A percentile compares a stretch with the other conserved stretches of the same genome.
Evolutionary conservation across 2,888 invertebrate genomes (phyloP).

Genomic region (Sympetrum striolatum): DNA sequence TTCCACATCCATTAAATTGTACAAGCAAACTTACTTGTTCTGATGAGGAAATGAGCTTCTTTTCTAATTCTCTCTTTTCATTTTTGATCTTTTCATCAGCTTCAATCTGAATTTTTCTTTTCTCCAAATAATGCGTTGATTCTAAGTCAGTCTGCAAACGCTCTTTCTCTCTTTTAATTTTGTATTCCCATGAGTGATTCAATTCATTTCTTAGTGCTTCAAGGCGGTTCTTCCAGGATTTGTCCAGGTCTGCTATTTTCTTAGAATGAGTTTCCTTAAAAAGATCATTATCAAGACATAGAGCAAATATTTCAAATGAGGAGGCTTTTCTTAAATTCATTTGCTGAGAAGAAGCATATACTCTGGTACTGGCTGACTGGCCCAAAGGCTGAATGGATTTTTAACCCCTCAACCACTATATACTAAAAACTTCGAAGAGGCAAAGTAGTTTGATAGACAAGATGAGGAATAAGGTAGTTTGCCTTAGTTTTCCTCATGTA

Average conservation of each 20-base stretch:
- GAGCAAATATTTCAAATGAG: too few species aligned
- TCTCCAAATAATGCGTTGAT: conserved; percentile 68
- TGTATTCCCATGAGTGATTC: conserved; percentile 65
- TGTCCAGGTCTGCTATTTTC: conserved; percentile 51
- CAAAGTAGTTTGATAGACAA: too few species aligned
- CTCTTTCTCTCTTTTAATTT: conserved; percentile 68
- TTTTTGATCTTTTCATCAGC: conserved; percentile 53
- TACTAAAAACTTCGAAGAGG: too few species aligned
- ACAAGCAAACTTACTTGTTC: background rate
- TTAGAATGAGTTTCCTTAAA: conserved; percentile 51
- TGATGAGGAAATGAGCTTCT: conserved; percentile 51
- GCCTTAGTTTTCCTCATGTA: too few species aligned
- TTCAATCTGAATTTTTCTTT: conserved; percentile 57
- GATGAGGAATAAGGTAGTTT: too few species aligned
- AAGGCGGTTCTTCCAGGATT: conserved; percentile 53
- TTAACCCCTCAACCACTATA: too few species aligned
- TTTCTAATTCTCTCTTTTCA: conserved; percentile 51
- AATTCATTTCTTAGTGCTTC: conserved; percentile 61
- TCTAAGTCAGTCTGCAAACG: conserved; percentile 69
- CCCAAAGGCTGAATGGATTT: too few species aligned
- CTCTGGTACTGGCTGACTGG: too few species aligned
- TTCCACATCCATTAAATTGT: background rate
- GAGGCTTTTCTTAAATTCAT: too few species aligned
- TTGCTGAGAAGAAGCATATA: too few species aligned
- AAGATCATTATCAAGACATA: too few species aligned